Conservation (phyloP, 2,113 vertebrate genomes). For the Lepus americanus region DNA sequence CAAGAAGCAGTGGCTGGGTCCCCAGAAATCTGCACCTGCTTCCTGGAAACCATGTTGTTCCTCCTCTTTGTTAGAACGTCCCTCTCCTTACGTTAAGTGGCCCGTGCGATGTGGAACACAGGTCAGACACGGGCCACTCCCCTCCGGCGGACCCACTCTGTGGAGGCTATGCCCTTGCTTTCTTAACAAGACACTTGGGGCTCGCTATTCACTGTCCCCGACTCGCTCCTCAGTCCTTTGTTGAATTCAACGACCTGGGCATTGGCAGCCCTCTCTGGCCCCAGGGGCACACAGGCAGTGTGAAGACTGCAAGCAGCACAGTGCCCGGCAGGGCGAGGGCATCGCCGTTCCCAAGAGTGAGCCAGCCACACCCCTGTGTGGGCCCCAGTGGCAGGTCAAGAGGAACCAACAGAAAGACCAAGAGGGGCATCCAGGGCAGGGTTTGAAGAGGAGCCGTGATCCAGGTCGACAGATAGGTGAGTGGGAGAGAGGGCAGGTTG, state of each 20-base stretch:
- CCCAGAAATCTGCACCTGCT: too few relatives aligned
- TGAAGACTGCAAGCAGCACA: not conserved
- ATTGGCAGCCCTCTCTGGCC: too few relatives aligned
- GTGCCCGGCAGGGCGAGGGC: not conserved
- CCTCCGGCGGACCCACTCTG: too few relatives aligned
- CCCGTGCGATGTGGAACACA: too few relatives aligned
- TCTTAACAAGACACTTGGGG: too few relatives aligned
- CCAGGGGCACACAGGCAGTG: too few relatives aligned
- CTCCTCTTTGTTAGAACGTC: not conserved
- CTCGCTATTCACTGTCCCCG: too few relatives aligned
- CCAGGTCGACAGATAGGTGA: not conserved
- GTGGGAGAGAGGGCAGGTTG: not conserved
- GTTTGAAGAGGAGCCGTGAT: not conserved
- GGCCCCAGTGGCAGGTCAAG: not conserved
- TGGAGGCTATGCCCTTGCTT: too few relatives aligned
- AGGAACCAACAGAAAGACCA: not conserved
- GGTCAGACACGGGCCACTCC: not conserved
- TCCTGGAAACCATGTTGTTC: not conserved
- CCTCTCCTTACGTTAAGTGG: too few relatives aligned
- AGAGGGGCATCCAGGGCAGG: not conserved
- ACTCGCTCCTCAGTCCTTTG: too few relatives aligned
- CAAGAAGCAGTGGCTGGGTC: too few relatives aligned
- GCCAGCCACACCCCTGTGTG: fast-evolving
- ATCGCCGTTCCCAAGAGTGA: not conserved
- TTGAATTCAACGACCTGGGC: not conserved